phyloP scores from a whole-genome alignment of 2,113 vertebrate species.

The Platanista minor region DNA sequence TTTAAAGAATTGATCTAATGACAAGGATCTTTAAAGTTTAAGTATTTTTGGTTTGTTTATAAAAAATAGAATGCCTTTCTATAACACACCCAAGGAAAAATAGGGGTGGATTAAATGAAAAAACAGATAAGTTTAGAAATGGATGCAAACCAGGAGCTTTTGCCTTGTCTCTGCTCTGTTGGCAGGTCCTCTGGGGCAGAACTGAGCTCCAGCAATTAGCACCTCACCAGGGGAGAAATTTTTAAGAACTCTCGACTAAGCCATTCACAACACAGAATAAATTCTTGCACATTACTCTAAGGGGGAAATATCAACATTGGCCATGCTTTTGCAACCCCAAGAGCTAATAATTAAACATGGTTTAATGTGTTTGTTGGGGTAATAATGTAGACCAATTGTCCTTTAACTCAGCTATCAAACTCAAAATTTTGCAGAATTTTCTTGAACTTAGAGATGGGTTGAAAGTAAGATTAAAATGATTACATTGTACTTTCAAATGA shows the following conservation, averaged over 20 bases:
- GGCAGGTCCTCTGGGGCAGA: not conserved
- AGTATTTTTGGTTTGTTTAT: not conserved
- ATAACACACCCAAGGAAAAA: not conserved
- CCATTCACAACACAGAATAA: conserved; percentile 21
- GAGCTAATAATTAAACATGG: not conserved
- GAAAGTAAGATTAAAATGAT: not conserved
- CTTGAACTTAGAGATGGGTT: not conserved
- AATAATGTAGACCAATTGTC: not conserved
- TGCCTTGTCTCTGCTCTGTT: not conserved
- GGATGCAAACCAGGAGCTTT: not conserved
- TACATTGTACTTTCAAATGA: not conserved
- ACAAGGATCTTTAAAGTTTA: not conserved
- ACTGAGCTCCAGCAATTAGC: not conserved
- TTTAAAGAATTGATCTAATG: not conserved
- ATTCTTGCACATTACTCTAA: not conserved
- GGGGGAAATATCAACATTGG: not conserved
- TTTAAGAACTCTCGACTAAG: not conserved
- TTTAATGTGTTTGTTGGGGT: not conserved
- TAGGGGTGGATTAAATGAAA: not conserved
- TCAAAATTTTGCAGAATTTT: not conserved
- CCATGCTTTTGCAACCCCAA: not conserved
- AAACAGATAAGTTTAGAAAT: not conserved
- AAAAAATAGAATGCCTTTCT: not conserved
- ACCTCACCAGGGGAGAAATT: not conserved
- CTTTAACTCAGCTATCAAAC: conserved; percentile 3